Conservation (phyloP, 2,888 invertebrate species). For the Trichogramma evanescens region DNA sequence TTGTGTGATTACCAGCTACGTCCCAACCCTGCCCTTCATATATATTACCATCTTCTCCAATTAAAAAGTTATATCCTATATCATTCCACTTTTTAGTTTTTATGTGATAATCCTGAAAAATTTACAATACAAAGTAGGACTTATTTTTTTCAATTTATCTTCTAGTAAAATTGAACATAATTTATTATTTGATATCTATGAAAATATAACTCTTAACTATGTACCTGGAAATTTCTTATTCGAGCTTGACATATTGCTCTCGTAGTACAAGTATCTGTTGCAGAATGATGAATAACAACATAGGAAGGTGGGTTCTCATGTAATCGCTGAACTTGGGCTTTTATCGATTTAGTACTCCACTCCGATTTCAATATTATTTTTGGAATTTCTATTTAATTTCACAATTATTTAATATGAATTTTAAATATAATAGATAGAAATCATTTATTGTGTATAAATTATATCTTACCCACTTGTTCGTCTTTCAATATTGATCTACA, state of each 20-base stretch:
- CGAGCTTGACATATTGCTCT: slow-evolving; percentile 40
- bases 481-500: no score
- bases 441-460: no score
- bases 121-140: background rate
- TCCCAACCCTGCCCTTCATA: slow-evolving; percentile 42
- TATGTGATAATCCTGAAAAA: slow-evolving; percentile 34
- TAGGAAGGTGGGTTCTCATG: slow-evolving; percentile 39
- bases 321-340: slow-evolving; percentile 17
- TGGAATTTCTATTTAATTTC: slow-evolving; percentile 21
- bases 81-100: slow-evolving; percentile 32
- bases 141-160: background rate
- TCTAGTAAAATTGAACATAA: background rate
- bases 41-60: slow-evolving; percentile 40
- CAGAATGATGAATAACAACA: slow-evolving; percentile 49
- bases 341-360: slow-evolving; percentile 45
- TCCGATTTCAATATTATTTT: slow-evolving; percentile 40
- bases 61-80: slow-evolving; percentile 39
- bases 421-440: no score
- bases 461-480: no score
- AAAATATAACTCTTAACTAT: background rate
- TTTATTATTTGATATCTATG: background rate
- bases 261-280: slow-evolving; percentile 38
- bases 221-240: slow-evolving; percentile 45
- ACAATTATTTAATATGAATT: no score
- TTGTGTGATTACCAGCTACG: slow-evolving; percentile 33